Evolutionary conservation across 2,888 invertebrate genomes (phyloP).

Genomic region (Fissipunctia ypsillon): DNA sequence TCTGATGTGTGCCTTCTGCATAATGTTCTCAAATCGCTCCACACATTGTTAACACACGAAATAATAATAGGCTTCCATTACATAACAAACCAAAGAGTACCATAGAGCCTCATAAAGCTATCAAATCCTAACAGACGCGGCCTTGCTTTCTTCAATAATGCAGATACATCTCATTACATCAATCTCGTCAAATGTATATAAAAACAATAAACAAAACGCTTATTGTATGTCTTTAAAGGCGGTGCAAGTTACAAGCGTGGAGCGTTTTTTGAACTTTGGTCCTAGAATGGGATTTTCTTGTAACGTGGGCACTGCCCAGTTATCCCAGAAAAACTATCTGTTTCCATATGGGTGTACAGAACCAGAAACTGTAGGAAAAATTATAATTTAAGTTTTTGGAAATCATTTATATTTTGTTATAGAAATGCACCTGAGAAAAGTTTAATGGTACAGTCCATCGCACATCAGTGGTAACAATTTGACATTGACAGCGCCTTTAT

Average conservation of each 20-base stretch:
- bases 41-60: constrained; percentile 24
- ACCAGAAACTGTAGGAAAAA: not conserved
- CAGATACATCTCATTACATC: constrained; percentile 59
- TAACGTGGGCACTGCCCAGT: not conserved
- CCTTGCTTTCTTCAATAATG: constrained; percentile 67
- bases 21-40: not conserved
- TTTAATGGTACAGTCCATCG: too few species aligned
- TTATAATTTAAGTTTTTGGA: not conserved
- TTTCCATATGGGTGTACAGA: not conserved
- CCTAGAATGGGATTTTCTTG: not conserved
- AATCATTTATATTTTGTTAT: not conserved
- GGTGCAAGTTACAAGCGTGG: constrained; percentile 1
- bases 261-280: constrained; percentile 18
- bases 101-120: constrained; percentile 37
- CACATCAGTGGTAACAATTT: too few species aligned
- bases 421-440: too few species aligned
- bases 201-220: constrained; percentile 77
- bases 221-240: constrained; percentile 66
- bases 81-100: constrained; percentile 20
- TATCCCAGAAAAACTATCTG: not conserved
- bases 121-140: constrained; percentile 31
- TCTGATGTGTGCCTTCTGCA: not conserved
- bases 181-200: constrained; percentile 64
- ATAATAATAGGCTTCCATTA: constrained; percentile 9
- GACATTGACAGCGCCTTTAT: too few species aligned